Conservation (phyloP, 2,797 vertebrate genomes). For the Squalus acanthias region DNA sequence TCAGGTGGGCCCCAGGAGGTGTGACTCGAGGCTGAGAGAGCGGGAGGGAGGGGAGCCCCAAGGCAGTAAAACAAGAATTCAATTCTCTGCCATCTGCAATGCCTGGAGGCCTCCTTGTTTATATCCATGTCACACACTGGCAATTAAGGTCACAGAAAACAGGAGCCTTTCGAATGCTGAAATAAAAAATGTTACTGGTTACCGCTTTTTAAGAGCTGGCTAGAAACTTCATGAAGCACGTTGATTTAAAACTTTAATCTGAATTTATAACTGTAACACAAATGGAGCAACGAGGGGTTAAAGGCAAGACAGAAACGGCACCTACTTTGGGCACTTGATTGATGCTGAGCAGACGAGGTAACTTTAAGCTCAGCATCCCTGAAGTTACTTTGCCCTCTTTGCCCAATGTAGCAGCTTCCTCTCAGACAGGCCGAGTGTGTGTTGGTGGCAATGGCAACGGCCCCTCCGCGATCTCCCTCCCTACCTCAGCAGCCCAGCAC, state of each 20-base stretch:
- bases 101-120: not conserved
- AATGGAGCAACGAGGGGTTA: not conserved
- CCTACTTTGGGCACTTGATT: conserved; percentile 86
- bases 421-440: not conserved
- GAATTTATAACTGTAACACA: not conserved
- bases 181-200: not conserved
- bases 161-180: not conserved
- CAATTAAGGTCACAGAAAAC: not conserved
- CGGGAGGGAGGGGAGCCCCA: not conserved
- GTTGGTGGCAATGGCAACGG: too few species aligned
- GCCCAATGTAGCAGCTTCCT: not conserved
- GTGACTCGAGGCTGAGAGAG: not conserved
- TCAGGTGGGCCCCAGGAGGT: not conserved
- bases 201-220: not conserved
- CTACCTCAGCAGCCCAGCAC: not conserved
- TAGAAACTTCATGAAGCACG: not conserved
- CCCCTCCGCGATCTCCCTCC: not conserved
- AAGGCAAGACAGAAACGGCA: conserved; percentile 38
- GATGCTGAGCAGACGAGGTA: conserved; percentile 70
- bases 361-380: conserved; percentile 69
- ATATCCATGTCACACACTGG: too few species aligned
- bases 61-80: not conserved
- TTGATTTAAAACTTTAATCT: not conserved
- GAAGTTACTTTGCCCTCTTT: not conserved
- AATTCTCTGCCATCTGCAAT: not conserved